Evolutionary conservation across 2,113 vertebrate species (phyloP).

Genomic region (Bujurquina vittata): DNA sequence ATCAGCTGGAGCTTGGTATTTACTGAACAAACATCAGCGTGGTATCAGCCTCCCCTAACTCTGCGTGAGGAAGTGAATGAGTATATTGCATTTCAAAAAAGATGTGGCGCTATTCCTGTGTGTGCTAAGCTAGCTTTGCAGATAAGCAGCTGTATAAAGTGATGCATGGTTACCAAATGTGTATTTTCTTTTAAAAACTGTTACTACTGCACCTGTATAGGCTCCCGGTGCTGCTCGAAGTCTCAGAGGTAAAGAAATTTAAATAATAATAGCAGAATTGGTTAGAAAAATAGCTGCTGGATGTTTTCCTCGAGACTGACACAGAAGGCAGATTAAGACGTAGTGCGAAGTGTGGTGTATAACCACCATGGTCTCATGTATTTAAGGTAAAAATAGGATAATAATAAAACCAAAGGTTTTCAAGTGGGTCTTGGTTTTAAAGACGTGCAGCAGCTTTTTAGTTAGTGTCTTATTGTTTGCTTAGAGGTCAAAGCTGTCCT

Average conservation of each 20-base stretch:
- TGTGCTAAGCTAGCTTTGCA: not conserved
- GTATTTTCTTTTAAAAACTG: too few relatives aligned
- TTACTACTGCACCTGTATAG: too few relatives aligned
- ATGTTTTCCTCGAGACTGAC: not conserved
- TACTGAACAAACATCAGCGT: not conserved
- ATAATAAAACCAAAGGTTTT: not conserved
- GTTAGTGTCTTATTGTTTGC: slow-evolving; percentile 14
- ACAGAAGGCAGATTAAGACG: too few relatives aligned
- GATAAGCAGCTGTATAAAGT: not conserved
- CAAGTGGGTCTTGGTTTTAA: slow-evolving; percentile 13
- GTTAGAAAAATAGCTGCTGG: not conserved
- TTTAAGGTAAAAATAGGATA: not conserved
- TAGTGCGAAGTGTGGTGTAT: not conserved
- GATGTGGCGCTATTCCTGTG: accelerated
- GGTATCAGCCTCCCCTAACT: not conserved
- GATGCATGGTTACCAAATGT: not conserved
- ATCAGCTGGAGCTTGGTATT: not conserved
- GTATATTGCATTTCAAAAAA: accelerated
- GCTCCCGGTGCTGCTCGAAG: too few relatives aligned
- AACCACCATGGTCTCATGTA: not conserved
- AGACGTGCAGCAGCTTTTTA: not conserved
- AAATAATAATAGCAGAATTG: not conserved
- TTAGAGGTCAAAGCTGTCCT: slow-evolving; percentile 18
- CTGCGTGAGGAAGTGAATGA: not conserved
- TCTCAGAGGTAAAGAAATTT: too few relatives aligned